Conservation (phyloP, 2,113 vertebrate species). For the Tragelaphus strepsiceros region DNA sequence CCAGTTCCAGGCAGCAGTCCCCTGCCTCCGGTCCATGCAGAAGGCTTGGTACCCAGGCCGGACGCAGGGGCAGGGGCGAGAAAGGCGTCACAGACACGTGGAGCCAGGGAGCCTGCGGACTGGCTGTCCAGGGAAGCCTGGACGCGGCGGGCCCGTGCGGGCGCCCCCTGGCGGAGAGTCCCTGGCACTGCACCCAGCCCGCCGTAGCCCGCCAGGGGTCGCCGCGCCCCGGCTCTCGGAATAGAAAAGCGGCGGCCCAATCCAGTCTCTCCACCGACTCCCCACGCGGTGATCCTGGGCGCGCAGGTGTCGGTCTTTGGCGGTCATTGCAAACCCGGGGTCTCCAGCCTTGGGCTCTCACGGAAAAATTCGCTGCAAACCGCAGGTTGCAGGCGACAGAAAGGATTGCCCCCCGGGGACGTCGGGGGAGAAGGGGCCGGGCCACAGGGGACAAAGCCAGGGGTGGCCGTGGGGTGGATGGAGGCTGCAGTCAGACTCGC, state of each 20-base stretch:
- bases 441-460: background rate
- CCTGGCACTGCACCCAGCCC: background rate
- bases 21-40: background rate
- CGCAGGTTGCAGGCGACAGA: background rate
- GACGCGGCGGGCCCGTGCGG: too few species aligned
- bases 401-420: background rate
- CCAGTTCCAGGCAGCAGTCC: background rate
- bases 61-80: rapidly evolving
- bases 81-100: background rate
- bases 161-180: background rate
- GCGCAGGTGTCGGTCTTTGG: background rate
- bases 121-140: rapidly evolving
- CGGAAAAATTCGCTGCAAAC: background rate
- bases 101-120: rapidly evolving
- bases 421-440: too few species aligned
- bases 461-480: rapidly evolving
- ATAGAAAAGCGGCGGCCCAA: rapidly evolving
- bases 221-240: background rate
- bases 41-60: background rate
- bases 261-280: background rate
- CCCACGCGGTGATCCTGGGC: background rate
- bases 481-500: background rate
- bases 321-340: background rate
- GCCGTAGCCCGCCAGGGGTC: background rate
- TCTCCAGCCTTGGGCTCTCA: background rate